phyloP scores from a whole-genome alignment of 2,797 vertebrate species.

The Spea hammondii region DNA sequence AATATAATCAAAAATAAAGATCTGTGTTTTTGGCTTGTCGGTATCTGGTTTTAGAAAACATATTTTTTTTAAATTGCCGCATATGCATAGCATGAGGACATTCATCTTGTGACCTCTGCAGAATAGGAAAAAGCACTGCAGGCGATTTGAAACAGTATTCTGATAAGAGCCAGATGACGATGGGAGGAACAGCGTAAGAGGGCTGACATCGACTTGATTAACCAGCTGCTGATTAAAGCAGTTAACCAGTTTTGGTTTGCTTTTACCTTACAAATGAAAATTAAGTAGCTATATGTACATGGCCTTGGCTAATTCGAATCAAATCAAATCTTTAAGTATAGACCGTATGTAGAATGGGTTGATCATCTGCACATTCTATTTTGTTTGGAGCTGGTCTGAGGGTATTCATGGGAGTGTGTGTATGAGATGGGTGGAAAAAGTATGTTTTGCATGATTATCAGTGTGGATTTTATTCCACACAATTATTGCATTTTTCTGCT shows the following conservation, averaged over 20 bases:
- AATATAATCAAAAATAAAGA: conserved; percentile 17
- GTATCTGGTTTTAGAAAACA: not conserved
- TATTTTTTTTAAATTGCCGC: not conserved
- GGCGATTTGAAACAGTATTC: conserved; percentile 2
- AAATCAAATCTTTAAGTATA: too few relatives aligned
- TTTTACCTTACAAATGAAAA: not conserved
- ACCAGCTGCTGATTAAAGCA: not conserved
- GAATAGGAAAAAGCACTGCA: conserved; percentile 7
- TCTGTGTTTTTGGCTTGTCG: not conserved
- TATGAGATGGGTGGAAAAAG: too few relatives aligned
- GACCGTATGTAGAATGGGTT: too few relatives aligned
- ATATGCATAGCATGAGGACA: not conserved
- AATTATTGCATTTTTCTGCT: too few relatives aligned
- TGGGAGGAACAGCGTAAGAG: not conserved
- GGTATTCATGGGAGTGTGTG: too few relatives aligned
- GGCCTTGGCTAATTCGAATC: too few relatives aligned
- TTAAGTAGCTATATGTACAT: too few relatives aligned
- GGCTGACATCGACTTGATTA: not conserved
- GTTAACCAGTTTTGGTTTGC: too few relatives aligned
- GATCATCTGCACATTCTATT: too few relatives aligned
- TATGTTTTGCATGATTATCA: too few relatives aligned
- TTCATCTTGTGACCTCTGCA: conserved; percentile 3
- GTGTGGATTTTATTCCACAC: too few relatives aligned
- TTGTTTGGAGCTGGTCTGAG: too few relatives aligned
- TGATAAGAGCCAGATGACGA: conserved; percentile 15